phyloP scores from a whole-genome alignment of 1,140 invertebrate genomes.

The Aphidius gifuensis region DNA sequence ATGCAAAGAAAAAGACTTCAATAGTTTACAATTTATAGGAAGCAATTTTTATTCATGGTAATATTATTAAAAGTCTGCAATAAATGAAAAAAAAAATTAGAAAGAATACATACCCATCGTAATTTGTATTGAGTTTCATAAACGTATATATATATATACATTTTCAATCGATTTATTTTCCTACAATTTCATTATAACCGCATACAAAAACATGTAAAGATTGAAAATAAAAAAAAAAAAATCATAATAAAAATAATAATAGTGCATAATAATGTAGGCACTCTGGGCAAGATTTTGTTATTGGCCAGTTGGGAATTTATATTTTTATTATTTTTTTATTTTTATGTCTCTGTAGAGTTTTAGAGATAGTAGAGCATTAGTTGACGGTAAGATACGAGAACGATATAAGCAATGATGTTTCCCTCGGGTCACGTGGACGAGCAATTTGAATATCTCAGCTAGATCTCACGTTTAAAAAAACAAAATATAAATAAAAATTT shows the following conservation, averaged over 20 bases:
- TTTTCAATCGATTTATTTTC: no score
- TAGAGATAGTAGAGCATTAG: slow-evolving; percentile 21
- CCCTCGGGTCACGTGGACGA: slow-evolving; percentile 41
- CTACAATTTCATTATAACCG: no score
- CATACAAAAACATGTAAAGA: no score
- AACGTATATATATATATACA: no score
- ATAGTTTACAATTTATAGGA: not conserved
- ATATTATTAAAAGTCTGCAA: no score
- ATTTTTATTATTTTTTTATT: slow-evolving; percentile 24
- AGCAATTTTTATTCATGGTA: no score
- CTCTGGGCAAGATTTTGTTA: slow-evolving; percentile 13
- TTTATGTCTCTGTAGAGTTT: slow-evolving; percentile 10
- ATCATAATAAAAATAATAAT: no score
- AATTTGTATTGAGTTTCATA: no score
- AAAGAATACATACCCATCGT: no score
- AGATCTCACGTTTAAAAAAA: slow-evolving; percentile 34
- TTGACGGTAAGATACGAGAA: slow-evolving; percentile 31
- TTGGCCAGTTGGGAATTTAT: slow-evolving; percentile 39
- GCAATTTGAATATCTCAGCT: slow-evolving; percentile 52
- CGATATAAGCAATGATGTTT: slow-evolving; percentile 43
- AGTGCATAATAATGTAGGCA: no score
- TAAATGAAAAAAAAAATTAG: no score
- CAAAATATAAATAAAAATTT: not conserved
- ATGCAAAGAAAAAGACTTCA: not conserved
- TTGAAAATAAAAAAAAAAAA: no score